Conservation (phyloP, 2,797 vertebrate species). For the Pogoniulus pusillus region DNA sequence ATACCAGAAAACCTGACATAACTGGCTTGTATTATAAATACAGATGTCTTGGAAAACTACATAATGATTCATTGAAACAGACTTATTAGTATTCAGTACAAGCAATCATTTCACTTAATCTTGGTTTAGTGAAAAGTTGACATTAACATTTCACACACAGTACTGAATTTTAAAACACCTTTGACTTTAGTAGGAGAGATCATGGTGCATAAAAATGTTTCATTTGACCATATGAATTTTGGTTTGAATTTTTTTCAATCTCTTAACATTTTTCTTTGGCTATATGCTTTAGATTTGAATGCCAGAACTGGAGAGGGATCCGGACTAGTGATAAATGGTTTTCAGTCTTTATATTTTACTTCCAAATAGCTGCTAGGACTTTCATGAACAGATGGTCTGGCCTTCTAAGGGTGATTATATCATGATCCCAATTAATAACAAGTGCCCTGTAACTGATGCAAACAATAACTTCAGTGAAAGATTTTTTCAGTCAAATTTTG, state of each 20-base stretch:
- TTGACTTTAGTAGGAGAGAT: not conserved
- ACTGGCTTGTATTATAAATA: conserved; percentile 36
- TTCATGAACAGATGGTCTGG: not conserved
- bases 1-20: not conserved
- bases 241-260: not conserved
- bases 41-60: not conserved
- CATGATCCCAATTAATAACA: conserved; percentile 14
- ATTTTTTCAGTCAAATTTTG: not conserved
- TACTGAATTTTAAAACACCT: not conserved
- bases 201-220: not conserved
- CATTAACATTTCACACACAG: not conserved
- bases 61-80: not conserved
- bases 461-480: not conserved
- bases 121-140: not conserved
- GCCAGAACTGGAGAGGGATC: not conserved
- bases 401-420: not conserved
- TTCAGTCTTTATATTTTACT: not conserved
- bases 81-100: not conserved
- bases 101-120: conserved; percentile 1
- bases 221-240: not conserved
- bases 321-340: not conserved
- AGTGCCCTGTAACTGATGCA: not conserved
- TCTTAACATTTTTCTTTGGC: not conserved
- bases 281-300: not conserved
- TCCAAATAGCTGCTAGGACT: not conserved